Evolutionary conservation across 2,888 invertebrate species (phyloP).

Genomic region (Diloba caeruleocephala): DNA sequence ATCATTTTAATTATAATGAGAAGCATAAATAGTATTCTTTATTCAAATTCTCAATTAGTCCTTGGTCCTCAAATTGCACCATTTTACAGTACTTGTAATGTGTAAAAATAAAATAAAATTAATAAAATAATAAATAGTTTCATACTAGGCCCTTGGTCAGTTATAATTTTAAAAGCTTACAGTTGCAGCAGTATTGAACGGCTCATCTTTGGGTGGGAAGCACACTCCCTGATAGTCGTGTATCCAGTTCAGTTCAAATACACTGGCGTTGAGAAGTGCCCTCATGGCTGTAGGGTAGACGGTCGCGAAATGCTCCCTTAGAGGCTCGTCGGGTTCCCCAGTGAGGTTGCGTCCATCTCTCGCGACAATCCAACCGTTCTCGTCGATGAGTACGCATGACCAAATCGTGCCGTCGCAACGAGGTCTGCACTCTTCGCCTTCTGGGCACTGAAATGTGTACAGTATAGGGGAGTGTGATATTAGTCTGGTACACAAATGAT

Average conservation of each 20-base stretch:
- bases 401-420: constrained; percentile 76
- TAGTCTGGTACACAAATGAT: too few relatives aligned
- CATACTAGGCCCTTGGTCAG: too few relatives aligned
- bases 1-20: too few relatives aligned
- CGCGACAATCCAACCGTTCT: constrained; percentile 80
- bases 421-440: constrained; percentile 70
- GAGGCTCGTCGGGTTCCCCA: constrained; percentile 57
- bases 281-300: constrained; percentile 76
- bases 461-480: too few relatives aligned
- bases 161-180: constrained; percentile 53
- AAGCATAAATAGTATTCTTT: too few relatives aligned
- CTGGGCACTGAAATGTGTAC: constrained; percentile 63
- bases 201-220: constrained; percentile 66
- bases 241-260: constrained; percentile 78
- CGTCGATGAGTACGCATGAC: constrained; percentile 81
- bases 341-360: constrained; percentile 62
- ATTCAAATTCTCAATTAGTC: too few relatives aligned
- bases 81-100: too few relatives aligned
- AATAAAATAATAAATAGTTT: too few relatives aligned
- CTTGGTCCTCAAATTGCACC: too few relatives aligned
- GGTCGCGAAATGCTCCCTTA: constrained; percentile 73
- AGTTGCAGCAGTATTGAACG: constrained; percentile 55
- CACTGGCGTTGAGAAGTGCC: constrained; percentile 69
- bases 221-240: constrained; percentile 84
- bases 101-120: too few relatives aligned